A percentile compares a stretch with the other conserved stretches of the same genome.
Evolutionary conservation across 2,113 vertebrate genomes (phyloP).

Genomic region (Microcebus jonahi): DNA sequence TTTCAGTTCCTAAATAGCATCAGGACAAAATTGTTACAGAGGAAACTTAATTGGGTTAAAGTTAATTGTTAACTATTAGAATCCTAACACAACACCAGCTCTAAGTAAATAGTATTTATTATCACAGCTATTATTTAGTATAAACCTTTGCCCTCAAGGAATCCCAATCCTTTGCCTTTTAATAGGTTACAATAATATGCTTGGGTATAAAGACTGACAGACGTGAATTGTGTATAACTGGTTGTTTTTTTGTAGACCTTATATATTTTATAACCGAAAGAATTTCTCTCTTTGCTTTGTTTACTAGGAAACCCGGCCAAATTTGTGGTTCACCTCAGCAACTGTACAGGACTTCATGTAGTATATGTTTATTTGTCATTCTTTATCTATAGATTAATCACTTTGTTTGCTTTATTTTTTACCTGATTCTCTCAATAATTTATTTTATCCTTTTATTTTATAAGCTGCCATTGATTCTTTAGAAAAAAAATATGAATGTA

Average conservation of each 20-base stretch:
- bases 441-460: neutral
- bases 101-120: conserved; percentile 17
- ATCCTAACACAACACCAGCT: neutral
- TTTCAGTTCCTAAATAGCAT: neutral
- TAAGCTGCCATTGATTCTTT: neutral
- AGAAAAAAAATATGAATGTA: neutral
- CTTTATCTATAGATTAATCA: neutral
- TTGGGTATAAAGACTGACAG: neutral
- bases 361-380: neutral
- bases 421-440: neutral
- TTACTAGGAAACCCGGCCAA: neutral
- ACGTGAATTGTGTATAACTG: neutral
- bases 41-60: neutral
- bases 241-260: neutral
- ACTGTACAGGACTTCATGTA: neutral
- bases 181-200: neutral
- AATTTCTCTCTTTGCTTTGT: neutral
- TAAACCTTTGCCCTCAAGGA: neutral
- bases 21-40: neutral
- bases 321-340: neutral
- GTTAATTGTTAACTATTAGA: neutral
- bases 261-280: neutral
- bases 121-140: neutral
- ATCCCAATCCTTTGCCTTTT: neutral
- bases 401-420: neutral